phyloP scores from a whole-genome alignment of 1,140 invertebrate genomes.

The Brachionus plicatilis region DNA sequence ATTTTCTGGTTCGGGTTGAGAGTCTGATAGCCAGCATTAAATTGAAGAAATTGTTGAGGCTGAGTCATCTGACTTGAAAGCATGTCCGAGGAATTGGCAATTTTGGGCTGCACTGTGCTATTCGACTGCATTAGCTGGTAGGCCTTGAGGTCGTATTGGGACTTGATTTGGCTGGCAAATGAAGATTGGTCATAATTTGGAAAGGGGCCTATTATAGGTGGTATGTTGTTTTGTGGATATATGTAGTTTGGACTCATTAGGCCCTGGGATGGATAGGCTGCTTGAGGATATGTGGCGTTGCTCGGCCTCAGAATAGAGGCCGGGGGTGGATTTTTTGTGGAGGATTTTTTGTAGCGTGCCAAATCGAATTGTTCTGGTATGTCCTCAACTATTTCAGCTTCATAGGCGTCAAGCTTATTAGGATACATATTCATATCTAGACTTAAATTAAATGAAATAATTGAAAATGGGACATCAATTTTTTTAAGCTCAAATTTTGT shows the following conservation, averaged over 20 bases:
- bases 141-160: not conserved
- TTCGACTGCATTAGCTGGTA: not conserved
- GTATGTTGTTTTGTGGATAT: not conserved
- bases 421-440: slow-evolving; percentile 7
- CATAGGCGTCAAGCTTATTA: slow-evolving; percentile 23
- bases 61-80: not conserved
- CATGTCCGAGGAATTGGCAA: not conserved
- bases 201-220: not conserved
- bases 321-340: not conserved
- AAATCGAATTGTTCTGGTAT: slow-evolving; percentile 34
- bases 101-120: not conserved
- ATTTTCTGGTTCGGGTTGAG: not conserved
- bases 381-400: slow-evolving; percentile 26
- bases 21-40: not conserved
- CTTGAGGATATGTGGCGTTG: not conserved
- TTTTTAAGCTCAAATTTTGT: slow-evolving; percentile 5
- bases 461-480: slow-evolving; percentile 4
- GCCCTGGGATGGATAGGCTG: not conserved
- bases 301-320: not conserved
- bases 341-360: slow-evolving; percentile 7
- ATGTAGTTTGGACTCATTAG: not conserved
- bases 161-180: not conserved
- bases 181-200: not conserved
- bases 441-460: slow-evolving; percentile 1
- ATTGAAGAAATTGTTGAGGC: not conserved